Conservation (phyloP, 2,113 vertebrate genomes). For the Hyperoodon ampullatus region DNA sequence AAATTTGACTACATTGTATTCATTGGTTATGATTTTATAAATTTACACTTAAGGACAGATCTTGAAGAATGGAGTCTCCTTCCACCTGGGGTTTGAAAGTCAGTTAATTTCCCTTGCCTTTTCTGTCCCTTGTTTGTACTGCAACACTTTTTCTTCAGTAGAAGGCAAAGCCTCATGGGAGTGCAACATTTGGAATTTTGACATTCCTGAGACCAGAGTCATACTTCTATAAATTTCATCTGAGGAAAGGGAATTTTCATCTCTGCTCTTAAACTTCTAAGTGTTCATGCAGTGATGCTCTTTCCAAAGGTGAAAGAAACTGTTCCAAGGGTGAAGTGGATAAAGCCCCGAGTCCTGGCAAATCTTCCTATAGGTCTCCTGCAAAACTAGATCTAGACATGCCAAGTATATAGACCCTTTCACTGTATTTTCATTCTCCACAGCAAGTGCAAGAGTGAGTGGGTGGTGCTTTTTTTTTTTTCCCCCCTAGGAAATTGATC, state of each 20-base stretch:
- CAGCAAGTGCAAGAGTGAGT: not conserved
- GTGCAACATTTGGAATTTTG: constrained; percentile 7
- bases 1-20: not conserved
- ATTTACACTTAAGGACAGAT: not conserved
- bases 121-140: not conserved
- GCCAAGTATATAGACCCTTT: not conserved
- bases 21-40: not conserved
- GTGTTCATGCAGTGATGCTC: not conserved
- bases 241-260: constrained; percentile 41
- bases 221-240: constrained; percentile 70
- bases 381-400: not conserved
- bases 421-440: not conserved
- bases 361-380: not conserved
- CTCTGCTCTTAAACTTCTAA: constrained; percentile 8
- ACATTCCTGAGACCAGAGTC: constrained; percentile 63
- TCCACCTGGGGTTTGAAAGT: not conserved
- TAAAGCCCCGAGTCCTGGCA: not conserved
- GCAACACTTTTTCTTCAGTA: constrained; percentile 48
- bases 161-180: not conserved
- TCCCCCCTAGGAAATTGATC: not conserved
- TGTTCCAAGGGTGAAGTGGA: not conserved
- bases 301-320: not conserved
- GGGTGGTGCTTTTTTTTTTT: not conserved
- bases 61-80: not conserved
- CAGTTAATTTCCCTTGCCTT: not conserved